Evolutionary conservation across 2,888 invertebrate species (phyloP), one percentile per base, ranked within the genome.

Genomic region (Mycalesis mineus): DNA sequence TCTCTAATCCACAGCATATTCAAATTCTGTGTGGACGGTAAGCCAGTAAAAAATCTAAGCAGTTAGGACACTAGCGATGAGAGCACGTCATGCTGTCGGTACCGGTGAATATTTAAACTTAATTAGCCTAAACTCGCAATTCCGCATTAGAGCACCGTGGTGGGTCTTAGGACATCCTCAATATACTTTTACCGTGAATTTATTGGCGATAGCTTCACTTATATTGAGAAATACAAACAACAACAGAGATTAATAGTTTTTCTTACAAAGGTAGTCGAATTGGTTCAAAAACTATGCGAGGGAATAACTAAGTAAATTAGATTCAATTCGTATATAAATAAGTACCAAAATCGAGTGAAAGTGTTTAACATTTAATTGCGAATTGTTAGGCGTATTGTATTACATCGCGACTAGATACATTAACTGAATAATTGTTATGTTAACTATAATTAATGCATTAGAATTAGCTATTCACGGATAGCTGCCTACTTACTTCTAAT

Each of bases 201-300:
- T n/a, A n/a, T n/a, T n/a, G n/a, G n/a, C n/a, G n/a, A n/a, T n/a
- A n/a, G n/a, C n/a, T n/a, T n/a, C n/a, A n/a, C n/a, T n/a, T n/a
- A n/a, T n/a, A n/a, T n/a, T n/a, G n/a, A n/a, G n/a, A n/a, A n/a
- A n/a, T n/a, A n/a, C n/a, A n/a, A n/a, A n/a, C n/a, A n/a, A n/a
- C n/a, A n/a, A n/a, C n/a, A 29, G 33, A 9, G 33, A 33, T 33
- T 33, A 9, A 13, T 57, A 54, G 60, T 57, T 60, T 60, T 54
- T 54, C 54, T 48, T 55, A 39, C 55, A 61, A 58, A 58, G 61
- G 55, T 58, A n/a, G n/a, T n/a, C n/a, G n/a, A n/a, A n/a, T n/a
- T n/a, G 22, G 22, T 22, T 22, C 2, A 22, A 22, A 5, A 5
- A 4, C 47, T 55, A 58, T 58, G 58, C 58, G n/a, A n/a, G n/a